Base-by-base conservation (phyloP, 2,113 vertebrate genomes). In the Zeus faber region DNA sequence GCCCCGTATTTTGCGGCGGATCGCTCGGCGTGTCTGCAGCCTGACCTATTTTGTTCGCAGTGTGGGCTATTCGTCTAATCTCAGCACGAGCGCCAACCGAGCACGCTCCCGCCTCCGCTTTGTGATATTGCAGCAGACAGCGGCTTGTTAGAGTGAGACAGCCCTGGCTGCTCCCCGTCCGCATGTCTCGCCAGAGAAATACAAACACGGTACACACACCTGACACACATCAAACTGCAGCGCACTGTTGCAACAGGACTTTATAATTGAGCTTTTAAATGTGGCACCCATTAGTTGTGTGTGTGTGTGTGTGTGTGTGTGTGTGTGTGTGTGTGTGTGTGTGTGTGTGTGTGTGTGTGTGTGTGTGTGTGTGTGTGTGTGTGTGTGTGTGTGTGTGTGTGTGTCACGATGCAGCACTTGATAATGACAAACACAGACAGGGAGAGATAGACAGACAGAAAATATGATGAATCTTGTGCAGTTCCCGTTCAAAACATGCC, bases 261-360 rank as follows among this genome's bases (percentile, higher is more conserved):
- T 65, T 46, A 62, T 45, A 66, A 62, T 53, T 62, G 63, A 54
- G 53, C 43, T 37, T 37, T 37, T 14, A 14, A 35, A 9, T 37
- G 11, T 2, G 6, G 33, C 33, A 1, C 1, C 40, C 23, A 21
- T 0, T 51, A 14, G 20, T 27, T 52, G 20, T 45, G 29, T 44
- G 44, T 1, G 35, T 1, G 22, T 40, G 5, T 0, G 8, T 1
- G 23, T 2, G 43, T 46, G 44, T 46, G 21, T 46, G 44, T 0
- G 49, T 40, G 39, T 46, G 2, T 25, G 23, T 45, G 4, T 22
- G 33, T 17, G 22, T 35, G 37, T 17, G 16, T 26, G 13, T 10
- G n/a, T 39, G n/a, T 17, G 7, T 10, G 11, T 54, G 13, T 23
- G 33, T 31, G 22, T 35, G 37, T 17, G 16, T 27, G 14, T 20